Evolutionary conservation across 2,888 invertebrate genomes (phyloP).

Genomic region (Invenusta paracnida): DNA sequence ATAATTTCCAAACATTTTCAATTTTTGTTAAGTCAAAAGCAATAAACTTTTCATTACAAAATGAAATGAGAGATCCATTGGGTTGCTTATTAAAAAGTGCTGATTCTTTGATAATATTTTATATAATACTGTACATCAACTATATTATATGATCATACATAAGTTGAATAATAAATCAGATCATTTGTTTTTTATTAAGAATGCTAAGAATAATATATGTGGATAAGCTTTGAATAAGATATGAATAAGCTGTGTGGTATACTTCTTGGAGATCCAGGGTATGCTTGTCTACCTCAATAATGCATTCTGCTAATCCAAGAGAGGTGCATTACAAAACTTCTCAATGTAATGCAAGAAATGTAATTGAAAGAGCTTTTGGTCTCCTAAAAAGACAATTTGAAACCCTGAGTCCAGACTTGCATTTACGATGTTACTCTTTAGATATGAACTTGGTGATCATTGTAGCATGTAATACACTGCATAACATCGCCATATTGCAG

Average conservation of each 20-base stretch:
- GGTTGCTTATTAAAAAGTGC: no score
- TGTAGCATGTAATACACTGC: background rate
- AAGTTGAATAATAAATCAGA: no score
- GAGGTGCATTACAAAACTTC: background rate
- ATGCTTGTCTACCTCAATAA: background rate
- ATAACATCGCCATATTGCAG: background rate
- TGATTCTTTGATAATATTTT: no score
- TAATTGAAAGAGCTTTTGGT: background rate
- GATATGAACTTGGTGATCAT: background rate
- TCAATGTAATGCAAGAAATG: background rate
- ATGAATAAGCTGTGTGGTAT: background rate
- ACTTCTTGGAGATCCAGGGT: background rate
- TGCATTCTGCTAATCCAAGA: background rate
- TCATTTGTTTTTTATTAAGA: no score
- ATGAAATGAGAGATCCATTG: no score
- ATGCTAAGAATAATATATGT: no score
- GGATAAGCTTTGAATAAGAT: no score
- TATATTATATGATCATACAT: no score
- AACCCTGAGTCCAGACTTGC: background rate
- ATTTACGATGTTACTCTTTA: background rate
- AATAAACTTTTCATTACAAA: no score
- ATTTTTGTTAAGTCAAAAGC: no score
- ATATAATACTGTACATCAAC: no score
- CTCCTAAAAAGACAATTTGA: background rate
- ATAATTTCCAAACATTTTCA: no score